Base-by-base conservation (phyloP, 2,113 vertebrate species). In the Hyperopisus bebe region DNA sequence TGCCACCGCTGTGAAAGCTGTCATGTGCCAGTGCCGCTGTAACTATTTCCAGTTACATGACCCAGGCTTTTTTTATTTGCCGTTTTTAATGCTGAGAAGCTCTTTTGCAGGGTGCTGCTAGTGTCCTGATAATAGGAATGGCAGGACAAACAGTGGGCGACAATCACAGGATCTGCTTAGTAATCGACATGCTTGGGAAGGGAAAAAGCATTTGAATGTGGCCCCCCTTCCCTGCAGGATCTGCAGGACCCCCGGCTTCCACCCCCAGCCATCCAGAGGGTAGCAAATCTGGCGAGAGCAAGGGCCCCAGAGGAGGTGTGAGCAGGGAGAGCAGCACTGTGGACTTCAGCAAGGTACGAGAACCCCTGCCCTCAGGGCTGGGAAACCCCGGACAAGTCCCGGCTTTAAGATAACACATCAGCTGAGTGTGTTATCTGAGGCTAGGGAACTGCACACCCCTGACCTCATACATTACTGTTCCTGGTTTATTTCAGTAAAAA, bases 311-410 rank as follows among this genome's bases (percentile, higher is more conserved):
- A 95, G 94, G 89, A 92, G 97, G 97, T 94, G 95, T 95, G 95
- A 99, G 98, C 96, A 96, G 97, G 96, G 98, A 99, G 95, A 97
- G 97, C 95, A 99, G 97, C 95, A 97, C 97, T 0, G 97, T 98
- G 94, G 97, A 99, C 95, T 98, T 99, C 93, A 98, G 97, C 95
- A 99, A 98, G 97, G 98, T 98, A 96, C n/a, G 35, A 44, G 19
- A 94, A 94, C 77, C 91, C 48, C 47, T 89, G 42, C 92, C 90
- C 90, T 92, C 93, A 93, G 92, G 92, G 92, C 91, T 91, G 58
- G 92, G 93, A 91, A 89, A 90, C 83, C 27, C 90, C 92, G 90
- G 85, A 2, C 15, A 35, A 39, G n/a, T 44, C 42, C 44, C 3
- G 46, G 58, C 19, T 51, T 17, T 74, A 42, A 17, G 44, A 24